Percentiles rank a stretch among this genome's conserved stretches.
phyloP scores from a whole-genome alignment of 2,113 vertebrate genomes.

The Tragelaphus scriptus region DNA sequence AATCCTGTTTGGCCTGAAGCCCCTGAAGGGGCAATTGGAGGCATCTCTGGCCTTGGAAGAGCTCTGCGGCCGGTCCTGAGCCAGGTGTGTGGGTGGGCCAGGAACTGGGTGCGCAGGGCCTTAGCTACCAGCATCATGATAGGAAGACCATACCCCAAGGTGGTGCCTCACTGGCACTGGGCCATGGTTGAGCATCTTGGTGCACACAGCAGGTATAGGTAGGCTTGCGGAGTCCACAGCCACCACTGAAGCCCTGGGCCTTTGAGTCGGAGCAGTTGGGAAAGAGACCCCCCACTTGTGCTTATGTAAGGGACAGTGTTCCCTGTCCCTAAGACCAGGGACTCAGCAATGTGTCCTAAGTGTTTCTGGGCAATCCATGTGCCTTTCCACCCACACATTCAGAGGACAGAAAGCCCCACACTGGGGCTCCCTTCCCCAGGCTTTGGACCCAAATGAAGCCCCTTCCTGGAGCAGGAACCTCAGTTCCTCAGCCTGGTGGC shows the following conservation, averaged over 20 bases:
- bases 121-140: fast-evolving
- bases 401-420: neutral
- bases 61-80: neutral
- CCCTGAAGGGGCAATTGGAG: neutral
- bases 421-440: too few relatives aligned
- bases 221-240: neutral
- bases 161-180: neutral
- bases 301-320: fast-evolving
- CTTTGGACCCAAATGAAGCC: neutral
- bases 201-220: neutral
- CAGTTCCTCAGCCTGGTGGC: neutral
- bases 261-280: neutral
- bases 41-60: neutral
- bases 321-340: neutral
- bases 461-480: neutral
- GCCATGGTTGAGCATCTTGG: neutral
- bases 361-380: fast-evolving
- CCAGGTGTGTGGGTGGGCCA: neutral
- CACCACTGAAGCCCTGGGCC: neutral
- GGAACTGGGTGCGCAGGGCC: neutral
- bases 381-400: neutral
- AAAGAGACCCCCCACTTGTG: neutral
- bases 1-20: neutral
- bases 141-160: neutral
- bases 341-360: neutral